A percentile compares a stretch with the other conserved stretches of the same genome.
Conservation (phyloP, 2,888 invertebrate genomes). For the Petrolisthes manimaculis region DNA sequence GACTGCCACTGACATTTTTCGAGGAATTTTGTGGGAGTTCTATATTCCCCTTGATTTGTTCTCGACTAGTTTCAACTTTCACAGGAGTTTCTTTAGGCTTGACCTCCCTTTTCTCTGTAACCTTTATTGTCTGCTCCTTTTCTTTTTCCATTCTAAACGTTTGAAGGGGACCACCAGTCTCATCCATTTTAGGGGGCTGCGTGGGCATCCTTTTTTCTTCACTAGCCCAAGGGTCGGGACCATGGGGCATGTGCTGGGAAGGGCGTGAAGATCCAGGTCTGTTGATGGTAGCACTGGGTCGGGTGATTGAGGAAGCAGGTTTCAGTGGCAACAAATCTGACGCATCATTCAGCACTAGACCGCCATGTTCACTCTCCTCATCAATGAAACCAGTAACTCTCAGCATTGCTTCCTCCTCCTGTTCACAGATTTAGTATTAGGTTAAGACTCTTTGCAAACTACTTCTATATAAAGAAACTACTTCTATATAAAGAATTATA, state of each 20-base stretch:
- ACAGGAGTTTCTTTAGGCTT: neutral
- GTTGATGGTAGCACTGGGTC: neutral
- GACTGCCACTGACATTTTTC: neutral
- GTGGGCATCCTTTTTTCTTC: too few relatives aligned
- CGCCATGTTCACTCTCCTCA: constrained; percentile 16
- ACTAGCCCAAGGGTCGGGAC: constrained; percentile 35
- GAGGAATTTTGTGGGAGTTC: too few relatives aligned
- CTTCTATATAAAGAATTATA: neutral
- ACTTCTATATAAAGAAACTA: neutral
- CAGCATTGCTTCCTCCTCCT: constrained; percentile 48
- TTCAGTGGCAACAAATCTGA: constrained; percentile 23
- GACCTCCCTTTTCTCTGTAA: neutral
- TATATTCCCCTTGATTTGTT: neutral
- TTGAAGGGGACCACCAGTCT: constrained; percentile 19
- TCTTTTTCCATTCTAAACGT: constrained; percentile 20
- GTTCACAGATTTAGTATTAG: neutral
- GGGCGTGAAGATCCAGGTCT: neutral
- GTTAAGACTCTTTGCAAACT: neutral
- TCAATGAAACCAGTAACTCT: constrained; percentile 16
- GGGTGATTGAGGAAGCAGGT: neutral
- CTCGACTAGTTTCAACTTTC: neutral
- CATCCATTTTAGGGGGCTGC: neutral
- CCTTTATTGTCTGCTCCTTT: neutral
- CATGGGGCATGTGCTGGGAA: constrained; percentile 9
- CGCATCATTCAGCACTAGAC: constrained; percentile 45